Percentiles rank a stretch among this genome's conserved stretches.
Conservation (phyloP, 35 echinoderm and acorn worm genomes). For the Lytechinus variegatus region DNA sequence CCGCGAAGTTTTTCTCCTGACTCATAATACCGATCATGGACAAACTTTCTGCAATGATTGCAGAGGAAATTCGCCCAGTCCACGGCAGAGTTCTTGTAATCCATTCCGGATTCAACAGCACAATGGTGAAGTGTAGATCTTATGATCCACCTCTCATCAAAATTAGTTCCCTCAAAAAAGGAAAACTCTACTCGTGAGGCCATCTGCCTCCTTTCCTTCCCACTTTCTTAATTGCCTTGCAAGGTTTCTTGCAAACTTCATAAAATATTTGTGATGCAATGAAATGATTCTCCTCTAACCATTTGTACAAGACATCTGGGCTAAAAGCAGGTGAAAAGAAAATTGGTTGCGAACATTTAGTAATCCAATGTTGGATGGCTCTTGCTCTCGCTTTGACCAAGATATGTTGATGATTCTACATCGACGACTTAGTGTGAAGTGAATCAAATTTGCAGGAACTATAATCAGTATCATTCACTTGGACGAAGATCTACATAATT, state of each 20-base stretch:
- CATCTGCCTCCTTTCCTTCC: background rate
- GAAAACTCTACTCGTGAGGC: background rate
- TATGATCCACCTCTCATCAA: background rate
- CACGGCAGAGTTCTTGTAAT: slow-evolving; percentile 6
- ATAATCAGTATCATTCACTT: too few species aligned
- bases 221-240: background rate
- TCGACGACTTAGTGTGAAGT: too few species aligned
- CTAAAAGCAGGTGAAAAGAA: background rate
- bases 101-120: background rate
- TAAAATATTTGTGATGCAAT: background rate
- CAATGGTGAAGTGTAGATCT: background rate
- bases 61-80: background rate
- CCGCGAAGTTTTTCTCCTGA: slow-evolving; percentile 32
- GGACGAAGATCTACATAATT: too few species aligned
- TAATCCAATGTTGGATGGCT: too few species aligned
- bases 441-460: too few species aligned
- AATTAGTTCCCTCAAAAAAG: slow-evolving; percentile 1
- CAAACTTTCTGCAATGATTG: too few species aligned
- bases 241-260: background rate
- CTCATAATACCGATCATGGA: slow-evolving; percentile 11
- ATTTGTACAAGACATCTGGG: background rate
- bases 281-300: background rate
- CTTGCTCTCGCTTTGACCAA: too few species aligned
- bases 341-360: too few species aligned
- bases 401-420: too few species aligned